Conservation (phyloP, 2,113 vertebrate species). For the Bolborhynchus lineola region DNA sequence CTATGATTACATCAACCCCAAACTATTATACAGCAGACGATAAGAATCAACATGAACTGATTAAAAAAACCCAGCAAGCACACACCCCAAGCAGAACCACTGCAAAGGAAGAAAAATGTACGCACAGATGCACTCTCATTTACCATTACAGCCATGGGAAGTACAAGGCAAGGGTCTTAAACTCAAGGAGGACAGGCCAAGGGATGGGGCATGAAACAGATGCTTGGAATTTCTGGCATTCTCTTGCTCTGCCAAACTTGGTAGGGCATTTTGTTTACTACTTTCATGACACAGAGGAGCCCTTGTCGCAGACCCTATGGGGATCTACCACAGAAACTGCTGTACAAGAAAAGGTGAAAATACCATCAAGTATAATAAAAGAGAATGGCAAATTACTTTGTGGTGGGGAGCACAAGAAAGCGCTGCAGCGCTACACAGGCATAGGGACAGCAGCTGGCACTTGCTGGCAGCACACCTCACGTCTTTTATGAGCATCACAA, state of each 20-base stretch:
- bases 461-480: neutral
- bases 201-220: neutral
- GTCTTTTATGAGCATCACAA: neutral
- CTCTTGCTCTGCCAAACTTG: neutral
- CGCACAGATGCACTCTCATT: neutral
- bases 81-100: constrained; percentile 19
- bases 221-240: neutral
- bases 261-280: neutral
- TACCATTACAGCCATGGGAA: fast-evolving
- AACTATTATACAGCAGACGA: constrained; percentile 59
- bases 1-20: constrained; percentile 59
- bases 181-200: neutral
- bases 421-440: neutral
- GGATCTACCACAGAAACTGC: neutral
- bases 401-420: neutral
- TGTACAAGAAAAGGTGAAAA: neutral
- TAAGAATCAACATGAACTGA: constrained; percentile 59
- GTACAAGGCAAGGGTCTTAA: neutral
- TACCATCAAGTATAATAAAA: neutral
- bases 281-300: neutral
- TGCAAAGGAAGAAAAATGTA: neutral
- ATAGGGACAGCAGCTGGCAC: neutral
- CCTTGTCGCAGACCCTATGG: neutral
- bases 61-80: constrained; percentile 34
- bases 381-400: neutral